Evolutionary conservation across 2,888 invertebrate genomes (phyloP), one percentile per base, ranked within the genome.

Genomic region (Pollenia labialis): DNA sequence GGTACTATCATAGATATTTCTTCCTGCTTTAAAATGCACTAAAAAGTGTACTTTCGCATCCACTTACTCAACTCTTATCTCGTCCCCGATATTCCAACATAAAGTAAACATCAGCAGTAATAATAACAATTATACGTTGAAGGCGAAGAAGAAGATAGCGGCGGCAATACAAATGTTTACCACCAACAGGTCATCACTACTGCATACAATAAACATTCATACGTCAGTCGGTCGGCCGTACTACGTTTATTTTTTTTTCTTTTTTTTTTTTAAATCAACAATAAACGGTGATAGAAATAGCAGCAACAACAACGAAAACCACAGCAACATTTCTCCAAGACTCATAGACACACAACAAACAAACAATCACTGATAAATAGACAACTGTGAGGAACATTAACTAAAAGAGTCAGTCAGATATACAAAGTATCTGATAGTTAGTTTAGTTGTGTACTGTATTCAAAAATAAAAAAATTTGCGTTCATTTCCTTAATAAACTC

Each of bases 141-240:
- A 32, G 16, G 46, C 44, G 42, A 9, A 18, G 18, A 18, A 64
- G 48, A 81, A 66, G 54, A 87, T 77, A 76, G 84, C 72, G 66
- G 81, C 83, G 68, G 75, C 74, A 86, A 76, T 66, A 77, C 52
- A 80, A 80, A 82, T 79, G 56, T 62, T 77, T 83, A 69, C 80
- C 79, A 75, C 86, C 84, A 81, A 76, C 83, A 87, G 87, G 83
- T 87, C 87, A 87, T 72, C 69, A 85, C 64, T 81, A 69, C 77
- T 69, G 85, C 77, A 71, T 66, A 69, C 81, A 71, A 58, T 81
- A 42, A 58, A 58, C 60, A 56, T 12, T 12, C 64, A 71, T 48
- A 50, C 64, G 14, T 46, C 48, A 32, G 71, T 44, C 42, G 9
- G 48, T 11, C 64, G 9, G 48, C 6, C 64, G 11, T 60, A 60